phyloP scores from a whole-genome alignment of 2,888 invertebrate genomes.

The Chaetogeoica ovagalla region DNA sequence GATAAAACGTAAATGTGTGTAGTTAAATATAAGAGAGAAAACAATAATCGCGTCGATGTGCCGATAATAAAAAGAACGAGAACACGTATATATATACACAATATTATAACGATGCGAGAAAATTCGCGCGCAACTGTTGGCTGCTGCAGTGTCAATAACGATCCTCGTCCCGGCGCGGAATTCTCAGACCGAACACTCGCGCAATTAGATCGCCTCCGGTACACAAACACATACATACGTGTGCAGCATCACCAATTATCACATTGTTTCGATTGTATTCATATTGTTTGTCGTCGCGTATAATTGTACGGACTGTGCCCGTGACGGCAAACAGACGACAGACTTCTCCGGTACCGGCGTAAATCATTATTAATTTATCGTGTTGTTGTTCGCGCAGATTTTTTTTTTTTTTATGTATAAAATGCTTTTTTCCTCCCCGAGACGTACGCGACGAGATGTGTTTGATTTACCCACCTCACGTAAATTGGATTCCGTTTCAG shows the following conservation, averaged over 20 bases:
- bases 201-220: neutral
- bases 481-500: no score
- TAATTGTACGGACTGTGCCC: neutral
- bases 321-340: neutral
- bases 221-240: neutral
- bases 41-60: no score
- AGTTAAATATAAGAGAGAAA: neutral
- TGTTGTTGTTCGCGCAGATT: no score
- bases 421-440: neutral
- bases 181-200: constrained; percentile 9
- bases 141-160: neutral
- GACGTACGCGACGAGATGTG: no score
- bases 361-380: neutral
- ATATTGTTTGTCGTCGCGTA: no score
- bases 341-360: neutral
- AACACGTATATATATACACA: no score
- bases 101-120: neutral
- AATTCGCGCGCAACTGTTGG: neutral
- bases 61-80: no score
- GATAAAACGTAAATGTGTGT: constrained; percentile 1
- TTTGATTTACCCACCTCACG: no score
- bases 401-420: no score
- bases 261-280: constrained; percentile 2
- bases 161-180: neutral
- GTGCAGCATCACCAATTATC: constrained; percentile 5